A percentile compares a stretch with the other conserved stretches of the same genome.
These are phyloP conservation scores for Neomonachus schauinslandi DNA, from an alignment of 2,113 vertebrate species.

Conservation along the genomic window DNA sequence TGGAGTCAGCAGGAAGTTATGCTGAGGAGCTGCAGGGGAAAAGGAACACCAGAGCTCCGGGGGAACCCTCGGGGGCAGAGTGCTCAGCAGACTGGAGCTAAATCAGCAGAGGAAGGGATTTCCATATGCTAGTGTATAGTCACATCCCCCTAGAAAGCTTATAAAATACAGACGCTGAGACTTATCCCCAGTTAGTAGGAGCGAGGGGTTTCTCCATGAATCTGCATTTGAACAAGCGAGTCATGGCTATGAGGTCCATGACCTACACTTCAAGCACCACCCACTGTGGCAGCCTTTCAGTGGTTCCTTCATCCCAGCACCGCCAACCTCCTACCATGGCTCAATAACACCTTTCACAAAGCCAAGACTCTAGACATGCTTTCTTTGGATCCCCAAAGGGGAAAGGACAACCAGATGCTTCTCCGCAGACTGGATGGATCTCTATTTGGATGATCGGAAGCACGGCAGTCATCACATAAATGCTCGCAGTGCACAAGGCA, in stretches of 20 bases:
- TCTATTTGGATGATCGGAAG: not conserved
- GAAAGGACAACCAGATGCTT: not conserved
- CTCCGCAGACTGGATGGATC: not conserved
- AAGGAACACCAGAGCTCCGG: not conserved
- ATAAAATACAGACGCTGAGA: not conserved
- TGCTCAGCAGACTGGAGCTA: not conserved
- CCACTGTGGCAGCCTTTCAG: not conserved
- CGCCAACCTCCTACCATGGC: not conserved
- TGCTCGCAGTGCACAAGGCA: not conserved
- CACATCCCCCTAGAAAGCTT: not conserved
- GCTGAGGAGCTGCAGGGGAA: not conserved
- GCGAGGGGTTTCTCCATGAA: not conserved
- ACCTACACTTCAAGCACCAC: not conserved
- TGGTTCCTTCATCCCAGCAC: not conserved
- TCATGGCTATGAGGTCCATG: not conserved
- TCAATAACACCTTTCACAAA: not conserved
- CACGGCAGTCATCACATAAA: not conserved
- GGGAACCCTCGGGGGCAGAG: not conserved
- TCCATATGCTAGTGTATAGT: not conserved
- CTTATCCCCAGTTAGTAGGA: not conserved
- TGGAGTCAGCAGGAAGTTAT: not conserved
- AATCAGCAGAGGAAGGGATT: not conserved
- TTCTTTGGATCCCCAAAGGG: not conserved
- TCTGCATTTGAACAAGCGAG: not conserved
- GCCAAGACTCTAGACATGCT: not conserved